Base-by-base conservation (phyloP, 2,888 invertebrate species). In the Antheraea yamamai region DNA sequence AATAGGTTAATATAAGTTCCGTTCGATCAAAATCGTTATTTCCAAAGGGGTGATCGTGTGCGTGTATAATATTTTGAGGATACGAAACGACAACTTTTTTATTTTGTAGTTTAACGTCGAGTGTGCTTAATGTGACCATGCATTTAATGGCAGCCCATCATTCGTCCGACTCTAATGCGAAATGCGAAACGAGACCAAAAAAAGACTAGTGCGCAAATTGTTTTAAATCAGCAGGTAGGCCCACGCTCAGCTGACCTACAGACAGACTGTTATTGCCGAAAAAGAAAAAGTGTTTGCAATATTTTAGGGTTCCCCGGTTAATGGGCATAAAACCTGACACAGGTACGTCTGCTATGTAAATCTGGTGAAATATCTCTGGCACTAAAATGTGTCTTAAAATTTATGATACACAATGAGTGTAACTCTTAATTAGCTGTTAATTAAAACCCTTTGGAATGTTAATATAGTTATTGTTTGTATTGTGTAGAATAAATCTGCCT, bases 181-280 rank as follows among this genome's bases (percentile, higher is more conserved):
- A 82, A 80, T 89, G 88, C 85, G 83, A 82, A 82, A 80, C 87
- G 84, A 83, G 85, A 84, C 85, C 81, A 79, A 85, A 90, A 91
- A 90, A 91, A 89, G 85, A 89, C 82, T 84, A 89, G 85, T 85
- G 85, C 84, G 84, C 88, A 93, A 94, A 94, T 94, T 94, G 92
- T 93, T 94, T 94, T 92, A 94, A 94, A 94, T 92, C 92, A 84
- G 87, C 93, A 93, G 93, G 92, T 91, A 91, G 89, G 89, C 87
- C 85, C 88, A 83, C 88, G 90, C 87, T 89, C 89, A 91, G 80
- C 86, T 94, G 94, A 94, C 93, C 94, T 92, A 94, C 94, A 94
- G 91, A 91, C 93, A 83, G 86, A 77, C 83, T 80, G 84, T 87
- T 89, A 89, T 88, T 86, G 85, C 86, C 83, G 82, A 90, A 92